phyloP scores from a whole-genome alignment of 1,140 invertebrate genomes.

The Cherax quadricarinatus region DNA sequence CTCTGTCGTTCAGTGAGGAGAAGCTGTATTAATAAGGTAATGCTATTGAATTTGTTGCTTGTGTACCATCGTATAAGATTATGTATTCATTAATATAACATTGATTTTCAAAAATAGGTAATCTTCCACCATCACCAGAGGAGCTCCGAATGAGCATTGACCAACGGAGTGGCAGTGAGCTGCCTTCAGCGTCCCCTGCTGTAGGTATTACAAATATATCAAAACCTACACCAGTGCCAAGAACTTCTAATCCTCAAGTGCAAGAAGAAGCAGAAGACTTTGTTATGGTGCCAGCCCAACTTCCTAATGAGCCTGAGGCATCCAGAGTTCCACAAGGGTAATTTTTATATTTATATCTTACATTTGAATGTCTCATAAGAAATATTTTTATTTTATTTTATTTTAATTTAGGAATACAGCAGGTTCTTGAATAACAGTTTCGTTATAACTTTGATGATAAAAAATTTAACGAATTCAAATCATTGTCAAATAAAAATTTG shows the following conservation, averaged over 20 bases:
- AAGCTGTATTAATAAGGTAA: too few relatives aligned
- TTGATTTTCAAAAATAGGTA: constrained; percentile 17
- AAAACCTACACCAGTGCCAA: constrained; percentile 51
- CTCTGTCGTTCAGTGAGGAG: too few relatives aligned
- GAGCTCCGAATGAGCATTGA: constrained; percentile 65
- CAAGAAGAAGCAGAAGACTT: constrained; percentile 86
- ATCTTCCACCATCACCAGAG: constrained; percentile 63
- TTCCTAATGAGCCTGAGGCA: constrained; percentile 67
- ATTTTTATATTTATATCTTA: not conserved
- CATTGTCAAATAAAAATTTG: too few relatives aligned
- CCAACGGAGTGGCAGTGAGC: constrained; percentile 43
- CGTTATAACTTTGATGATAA: too few relatives aligned
- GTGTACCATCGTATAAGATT: too few relatives aligned
- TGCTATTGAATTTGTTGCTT: too few relatives aligned
- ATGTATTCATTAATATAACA: too few relatives aligned
- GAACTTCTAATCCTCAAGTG: constrained; percentile 81
- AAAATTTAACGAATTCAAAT: too few relatives aligned
- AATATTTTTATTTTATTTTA: not conserved
- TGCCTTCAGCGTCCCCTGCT: constrained; percentile 40
- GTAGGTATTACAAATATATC: constrained; percentile 23
- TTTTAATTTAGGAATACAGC: too few relatives aligned
- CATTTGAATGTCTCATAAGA: not conserved
- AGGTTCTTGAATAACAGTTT: too few relatives aligned
- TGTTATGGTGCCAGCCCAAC: constrained; percentile 86
- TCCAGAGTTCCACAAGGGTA: constrained; percentile 66